Evolutionary conservation across 2,113 vertebrate genomes (phyloP).

Genomic region (Platysteira castanea): DNA sequence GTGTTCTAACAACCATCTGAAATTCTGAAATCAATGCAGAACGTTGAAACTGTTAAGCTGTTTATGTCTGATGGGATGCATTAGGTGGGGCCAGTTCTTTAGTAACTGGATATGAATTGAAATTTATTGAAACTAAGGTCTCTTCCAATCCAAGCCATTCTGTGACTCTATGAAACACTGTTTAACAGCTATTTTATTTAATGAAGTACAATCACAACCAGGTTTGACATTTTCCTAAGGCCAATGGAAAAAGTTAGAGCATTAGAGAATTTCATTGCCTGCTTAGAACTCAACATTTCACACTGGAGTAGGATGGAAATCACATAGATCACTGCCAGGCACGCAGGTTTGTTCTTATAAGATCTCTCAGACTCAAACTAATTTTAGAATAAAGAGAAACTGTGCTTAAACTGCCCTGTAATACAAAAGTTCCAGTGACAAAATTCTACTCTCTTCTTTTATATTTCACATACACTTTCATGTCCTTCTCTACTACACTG

Average conservation of each 20-base stretch:
- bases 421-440: slow-evolving; percentile 12
- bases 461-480: not conserved
- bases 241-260: slow-evolving; percentile 25
- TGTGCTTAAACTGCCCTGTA: slow-evolving; percentile 5
- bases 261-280: slow-evolving; percentile 25
- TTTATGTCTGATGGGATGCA: not conserved
- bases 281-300: slow-evolving; percentile 30
- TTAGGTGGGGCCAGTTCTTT: not conserved
- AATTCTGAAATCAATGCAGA: not conserved
- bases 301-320: slow-evolving; percentile 13
- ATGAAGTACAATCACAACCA: slow-evolving; percentile 51
- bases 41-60: not conserved
- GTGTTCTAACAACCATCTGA: not conserved
- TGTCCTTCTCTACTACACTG: not conserved
- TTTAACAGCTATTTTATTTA: slow-evolving; percentile 54
- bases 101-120: slow-evolving; percentile 19
- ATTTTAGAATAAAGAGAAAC: slow-evolving; percentile 46
- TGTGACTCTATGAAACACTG: not conserved
- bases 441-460: slow-evolving; percentile 14
- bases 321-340: not conserved
- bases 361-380: slow-evolving; percentile 24
- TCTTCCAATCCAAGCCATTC: not conserved
- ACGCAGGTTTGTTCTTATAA: slow-evolving; percentile 8
- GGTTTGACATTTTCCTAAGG: slow-evolving; percentile 22
- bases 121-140: not conserved